Base-by-base conservation (phyloP, 2,888 invertebrate species). In the Listrodromus nycthemerus region DNA sequence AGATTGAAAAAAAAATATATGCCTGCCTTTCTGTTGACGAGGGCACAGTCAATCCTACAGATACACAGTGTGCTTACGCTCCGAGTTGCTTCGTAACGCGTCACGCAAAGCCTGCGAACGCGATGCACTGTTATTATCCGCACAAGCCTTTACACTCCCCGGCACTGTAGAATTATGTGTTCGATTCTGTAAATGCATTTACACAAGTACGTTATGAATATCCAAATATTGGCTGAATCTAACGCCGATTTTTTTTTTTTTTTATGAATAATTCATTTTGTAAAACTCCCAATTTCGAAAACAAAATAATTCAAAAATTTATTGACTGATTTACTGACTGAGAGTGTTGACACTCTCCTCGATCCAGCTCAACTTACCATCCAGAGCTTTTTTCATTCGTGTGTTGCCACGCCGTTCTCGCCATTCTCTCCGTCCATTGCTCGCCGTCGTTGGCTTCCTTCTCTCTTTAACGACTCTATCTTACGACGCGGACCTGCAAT, bases 401-500 rank as follows among this genome's bases (percentile, higher is more conserved):
- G 41, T 61, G 7, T 24, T 50, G 45, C 41, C 52, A 33, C 65
- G 24, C 24, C 45, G 33, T 37, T 66, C 41, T 65, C 65, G 69
- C 37, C 69, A 58, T 52, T 61, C 45, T 65, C 24, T 52, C 50
- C 75, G 19, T 33, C 65, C 52, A 30, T 65, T 65, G 65, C 33
- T 7, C 24, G 41, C 33, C 24, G 48, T 65, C 65, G 75, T 52
- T 61, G 27, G 27, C 27, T 63, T 79, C 71, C 37, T 79, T 52
- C 55, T 73, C 83, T 85, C 82, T 87, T 89, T 88, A 88, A 89
- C 87, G 86, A 83, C 83, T 78, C 67, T 81, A 85, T 87, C 89
- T 90, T 89, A 89, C 86, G 88, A 88, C 70, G 81, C 84, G 75
- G 83, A 50, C 67, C 86, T 82, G 85, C 89, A 89, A 90, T 87